These are phyloP conservation scores for Chaenodraco wilsoni DNA, from an alignment of 2,797 vertebrate species.

Conservation along the genomic window DNA sequence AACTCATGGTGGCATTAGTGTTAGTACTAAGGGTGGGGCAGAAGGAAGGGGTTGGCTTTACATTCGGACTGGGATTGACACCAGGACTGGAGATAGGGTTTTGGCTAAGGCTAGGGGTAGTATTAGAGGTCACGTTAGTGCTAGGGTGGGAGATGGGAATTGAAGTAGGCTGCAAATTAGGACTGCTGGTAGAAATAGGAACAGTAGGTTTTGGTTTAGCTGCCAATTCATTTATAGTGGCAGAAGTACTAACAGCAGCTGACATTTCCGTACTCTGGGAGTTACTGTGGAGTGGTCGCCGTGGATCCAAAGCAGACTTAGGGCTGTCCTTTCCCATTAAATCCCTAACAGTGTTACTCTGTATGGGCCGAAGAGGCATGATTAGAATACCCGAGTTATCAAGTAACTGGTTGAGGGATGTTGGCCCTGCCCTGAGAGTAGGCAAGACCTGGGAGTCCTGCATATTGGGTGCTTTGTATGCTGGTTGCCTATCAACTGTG, in stretches of 20 bases:
- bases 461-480: constrained; percentile 51
- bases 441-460: constrained; percentile 86
- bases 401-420: constrained; percentile 94
- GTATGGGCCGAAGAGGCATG: constrained; percentile 83
- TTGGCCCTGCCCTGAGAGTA: constrained; percentile 90
- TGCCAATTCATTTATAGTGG: constrained; percentile 80
- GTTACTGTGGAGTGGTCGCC: constrained; percentile 65
- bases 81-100: constrained; percentile 53
- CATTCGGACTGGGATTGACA: constrained; percentile 57
- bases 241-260: constrained; percentile 59
- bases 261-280: constrained; percentile 67
- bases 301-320: constrained; percentile 65
- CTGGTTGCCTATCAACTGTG: constrained; percentile 74
- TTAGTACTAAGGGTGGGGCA: constrained; percentile 60
- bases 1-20: constrained; percentile 63
- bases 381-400: constrained; percentile 89
- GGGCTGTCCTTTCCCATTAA: constrained; percentile 70
- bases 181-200: constrained; percentile 60
- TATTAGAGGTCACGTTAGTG: constrained; percentile 61
- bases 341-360: constrained; percentile 65
- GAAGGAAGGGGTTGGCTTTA: constrained; percentile 52
- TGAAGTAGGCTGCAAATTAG: constrained; percentile 61
- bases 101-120: constrained; percentile 55
- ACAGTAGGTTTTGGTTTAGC: constrained; percentile 70
- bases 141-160: constrained; percentile 51